Percentiles rank a stretch among this genome's conserved stretches.
Evolutionary conservation across 2,888 invertebrate species (phyloP).

Genomic region (Thumatha senex): DNA sequence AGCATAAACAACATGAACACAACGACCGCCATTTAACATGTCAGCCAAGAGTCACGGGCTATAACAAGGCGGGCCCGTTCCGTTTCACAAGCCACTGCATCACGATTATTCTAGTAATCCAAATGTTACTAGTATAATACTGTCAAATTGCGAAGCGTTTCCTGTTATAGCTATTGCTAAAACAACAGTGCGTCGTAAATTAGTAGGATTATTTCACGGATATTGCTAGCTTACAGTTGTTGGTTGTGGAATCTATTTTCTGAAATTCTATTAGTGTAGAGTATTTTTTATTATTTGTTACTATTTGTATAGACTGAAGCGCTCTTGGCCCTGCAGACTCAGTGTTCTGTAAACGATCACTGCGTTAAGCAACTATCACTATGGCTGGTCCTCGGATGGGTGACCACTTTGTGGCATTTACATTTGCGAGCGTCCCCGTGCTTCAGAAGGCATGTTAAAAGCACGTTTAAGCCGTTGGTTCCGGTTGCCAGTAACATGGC

Average conservation of each 20-base stretch:
- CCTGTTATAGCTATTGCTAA: slow-evolving; percentile 22
- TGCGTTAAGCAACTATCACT: no score
- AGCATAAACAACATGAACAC: background rate
- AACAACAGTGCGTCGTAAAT: slow-evolving; percentile 31
- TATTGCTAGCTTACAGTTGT: slow-evolving; percentile 27
- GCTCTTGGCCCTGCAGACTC: no score
- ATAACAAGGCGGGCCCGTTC: slow-evolving; percentile 17
- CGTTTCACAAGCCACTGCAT: slow-evolving; percentile 28
- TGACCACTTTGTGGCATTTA: no score
- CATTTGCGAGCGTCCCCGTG: no score
- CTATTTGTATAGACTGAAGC: no score
- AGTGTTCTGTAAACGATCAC: no score
- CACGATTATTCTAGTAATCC: slow-evolving; percentile 35
- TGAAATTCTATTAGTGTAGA: no score
- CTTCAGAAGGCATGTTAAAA: no score
- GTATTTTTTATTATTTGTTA: no score
- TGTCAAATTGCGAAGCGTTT: slow-evolving; percentile 35
- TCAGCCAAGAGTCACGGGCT: slow-evolving; percentile 18
- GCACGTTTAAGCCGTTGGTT: no score
- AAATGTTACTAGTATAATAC: slow-evolving; percentile 36
- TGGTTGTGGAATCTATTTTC: slow-evolving; percentile 19
- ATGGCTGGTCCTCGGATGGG: no score
- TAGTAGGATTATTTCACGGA: slow-evolving; percentile 39
- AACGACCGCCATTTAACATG: slow-evolving; percentile 9
- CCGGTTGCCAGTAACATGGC: no score